Conservation (phyloP, 2,888 invertebrate species). For the Fabriciana adippe region DNA sequence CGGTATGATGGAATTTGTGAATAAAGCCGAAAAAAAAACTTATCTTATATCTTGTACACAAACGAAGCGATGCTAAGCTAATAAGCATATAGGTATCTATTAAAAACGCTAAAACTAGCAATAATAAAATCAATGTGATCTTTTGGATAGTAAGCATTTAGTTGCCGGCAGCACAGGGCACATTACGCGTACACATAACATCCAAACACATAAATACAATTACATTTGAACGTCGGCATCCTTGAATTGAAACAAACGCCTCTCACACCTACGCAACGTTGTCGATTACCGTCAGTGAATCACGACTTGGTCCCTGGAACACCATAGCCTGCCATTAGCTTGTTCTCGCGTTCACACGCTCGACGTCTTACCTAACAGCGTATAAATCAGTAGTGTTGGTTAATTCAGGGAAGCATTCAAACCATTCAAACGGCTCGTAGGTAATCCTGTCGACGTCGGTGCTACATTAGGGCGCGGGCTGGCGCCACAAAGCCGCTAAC, state of each 20-base stretch:
- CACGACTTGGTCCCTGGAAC: slow-evolving; percentile 46
- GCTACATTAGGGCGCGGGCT: slow-evolving; percentile 61
- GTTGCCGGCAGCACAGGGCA: slow-evolving; percentile 16
- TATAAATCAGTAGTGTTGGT: slow-evolving; percentile 54
- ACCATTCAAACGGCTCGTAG: slow-evolving; percentile 54
- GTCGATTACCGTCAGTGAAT: slow-evolving; percentile 54
- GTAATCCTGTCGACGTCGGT: slow-evolving; percentile 66
- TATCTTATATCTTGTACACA: too few species aligned
- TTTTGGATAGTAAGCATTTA: slow-evolving; percentile 17
- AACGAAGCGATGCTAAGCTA: background rate
- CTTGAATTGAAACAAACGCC: slow-evolving; percentile 48
- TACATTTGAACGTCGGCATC: slow-evolving; percentile 35
- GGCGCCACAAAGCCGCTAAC: slow-evolving; percentile 76
- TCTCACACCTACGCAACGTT: slow-evolving; percentile 62
- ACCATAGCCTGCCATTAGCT: slow-evolving; percentile 45
- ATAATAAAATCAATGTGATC: background rate
- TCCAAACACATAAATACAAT: slow-evolving; percentile 37
- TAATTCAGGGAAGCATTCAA: slow-evolving; percentile 54
- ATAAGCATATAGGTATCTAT: background rate
- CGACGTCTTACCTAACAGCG: slow-evolving; percentile 32
- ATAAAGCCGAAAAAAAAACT: too few species aligned
- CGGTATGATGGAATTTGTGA: too few species aligned
- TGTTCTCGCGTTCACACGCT: slow-evolving; percentile 45
- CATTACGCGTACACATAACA: slow-evolving; percentile 22
- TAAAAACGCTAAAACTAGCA: too few species aligned